These are phyloP conservation scores for Euclidia mi DNA, from an alignment of 2,888 invertebrate species.

Conservation along the genomic window DNA sequence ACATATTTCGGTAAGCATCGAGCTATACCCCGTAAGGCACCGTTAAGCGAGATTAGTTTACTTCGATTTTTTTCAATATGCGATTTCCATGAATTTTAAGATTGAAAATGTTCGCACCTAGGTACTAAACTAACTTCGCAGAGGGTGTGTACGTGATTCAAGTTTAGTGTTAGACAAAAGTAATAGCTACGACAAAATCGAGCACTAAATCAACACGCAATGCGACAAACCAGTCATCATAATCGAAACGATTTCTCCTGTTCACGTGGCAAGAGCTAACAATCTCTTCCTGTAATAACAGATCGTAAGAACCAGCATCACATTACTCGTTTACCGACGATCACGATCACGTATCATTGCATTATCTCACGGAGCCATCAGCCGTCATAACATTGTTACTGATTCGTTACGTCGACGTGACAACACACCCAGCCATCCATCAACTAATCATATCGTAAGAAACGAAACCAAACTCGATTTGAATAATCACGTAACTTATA, in stretches of 20 bases:
- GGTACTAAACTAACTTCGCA: no score
- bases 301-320: constrained; percentile 18
- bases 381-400: constrained; percentile 53
- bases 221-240: no score
- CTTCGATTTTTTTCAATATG: no score
- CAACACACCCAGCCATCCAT: constrained; percentile 61
- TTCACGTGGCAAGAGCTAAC: not conserved
- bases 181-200: not conserved
- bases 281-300: constrained; percentile 11
- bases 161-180: no score
- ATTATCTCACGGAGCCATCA: constrained; percentile 47
- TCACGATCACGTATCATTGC: constrained; percentile 44
- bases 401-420: constrained; percentile 58
- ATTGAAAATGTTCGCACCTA: no score
- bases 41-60: no score
- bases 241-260: no score
- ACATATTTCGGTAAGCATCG: no score
- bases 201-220: no score
- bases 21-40: no score
- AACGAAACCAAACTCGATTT: constrained; percentile 62
- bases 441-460: constrained; percentile 62
- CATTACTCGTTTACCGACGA: constrained; percentile 26
- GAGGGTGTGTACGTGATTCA: no score
- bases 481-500: constrained; percentile 70
- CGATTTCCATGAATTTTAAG: no score